Percentiles rank a stretch among this genome's conserved stretches.
Evolutionary conservation across 1,140 invertebrate genomes (phyloP).

Genomic region (Subanguina moxae): DNA sequence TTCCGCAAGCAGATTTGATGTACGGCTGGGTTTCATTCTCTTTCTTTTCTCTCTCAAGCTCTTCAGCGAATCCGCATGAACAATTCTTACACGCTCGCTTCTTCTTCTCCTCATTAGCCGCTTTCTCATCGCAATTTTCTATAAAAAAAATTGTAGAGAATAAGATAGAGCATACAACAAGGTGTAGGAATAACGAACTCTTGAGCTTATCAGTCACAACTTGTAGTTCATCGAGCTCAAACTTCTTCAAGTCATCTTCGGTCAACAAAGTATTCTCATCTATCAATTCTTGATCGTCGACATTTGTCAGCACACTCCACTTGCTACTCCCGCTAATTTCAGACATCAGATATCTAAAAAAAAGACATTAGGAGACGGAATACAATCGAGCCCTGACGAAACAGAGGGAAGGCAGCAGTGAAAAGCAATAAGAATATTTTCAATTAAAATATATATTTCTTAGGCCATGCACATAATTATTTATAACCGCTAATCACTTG

Average conservation of each 20-base stretch:
- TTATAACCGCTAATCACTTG: too few relatives aligned
- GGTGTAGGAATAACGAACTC: too few relatives aligned
- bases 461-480: too few relatives aligned
- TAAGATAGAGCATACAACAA: too few relatives aligned
- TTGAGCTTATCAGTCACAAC: constrained; percentile 5
- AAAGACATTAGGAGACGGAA: too few relatives aligned
- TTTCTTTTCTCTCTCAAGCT: constrained; percentile 58
- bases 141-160: not conserved
- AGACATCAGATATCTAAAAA: too few relatives aligned
- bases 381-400: too few relatives aligned
- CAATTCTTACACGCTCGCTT: constrained; percentile 97
- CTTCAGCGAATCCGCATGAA: constrained; percentile 80
- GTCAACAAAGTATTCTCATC: constrained; percentile 37
- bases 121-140: constrained; percentile 14
- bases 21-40: constrained; percentile 56
- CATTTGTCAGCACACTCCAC: not conserved
- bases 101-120: constrained; percentile 64
- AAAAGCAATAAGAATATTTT: too few relatives aligned
- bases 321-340: not conserved
- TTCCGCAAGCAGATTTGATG: constrained; percentile 91
- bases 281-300: constrained; percentile 34
- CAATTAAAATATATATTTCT: too few relatives aligned
- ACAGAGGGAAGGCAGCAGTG: too few relatives aligned
- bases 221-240: constrained; percentile 12
- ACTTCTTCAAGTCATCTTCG: constrained; percentile 39